Conservation (phyloP, 2,113 vertebrate genomes). For the Ceuthmochares aereus region DNA sequence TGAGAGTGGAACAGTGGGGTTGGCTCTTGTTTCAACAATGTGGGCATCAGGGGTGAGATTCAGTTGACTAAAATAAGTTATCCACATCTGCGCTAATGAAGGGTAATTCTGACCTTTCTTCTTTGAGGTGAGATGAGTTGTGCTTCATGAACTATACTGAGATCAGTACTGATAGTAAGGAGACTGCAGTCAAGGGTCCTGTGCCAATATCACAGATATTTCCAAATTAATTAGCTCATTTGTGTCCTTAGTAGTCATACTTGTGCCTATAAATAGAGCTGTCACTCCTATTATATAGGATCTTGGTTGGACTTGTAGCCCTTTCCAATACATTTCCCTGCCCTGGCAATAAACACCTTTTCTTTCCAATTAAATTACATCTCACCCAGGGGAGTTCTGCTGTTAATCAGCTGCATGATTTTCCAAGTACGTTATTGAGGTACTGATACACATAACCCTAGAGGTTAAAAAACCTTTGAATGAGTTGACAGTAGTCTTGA, state of each 20-base stretch:
- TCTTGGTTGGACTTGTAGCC: not conserved
- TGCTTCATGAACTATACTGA: not conserved
- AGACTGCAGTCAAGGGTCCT: not conserved
- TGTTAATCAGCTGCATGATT: not conserved
- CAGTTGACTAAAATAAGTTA: not conserved
- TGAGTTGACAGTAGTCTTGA: not conserved
- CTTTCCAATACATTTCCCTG: not conserved
- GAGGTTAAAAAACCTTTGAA: not conserved
- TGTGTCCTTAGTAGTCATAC: not conserved
- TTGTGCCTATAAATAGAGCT: not conserved
- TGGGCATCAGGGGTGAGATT: not conserved
- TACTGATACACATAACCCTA: not conserved
- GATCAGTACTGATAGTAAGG: not conserved
- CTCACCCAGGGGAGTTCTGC: not conserved
- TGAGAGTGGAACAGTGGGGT: not conserved
- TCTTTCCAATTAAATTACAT: not conserved
- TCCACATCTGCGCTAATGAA: not conserved
- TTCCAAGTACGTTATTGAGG: not conserved
- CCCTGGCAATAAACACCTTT: not conserved
- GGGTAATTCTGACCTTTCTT: not conserved
- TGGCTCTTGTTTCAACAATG: not conserved
- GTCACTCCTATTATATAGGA: not conserved
- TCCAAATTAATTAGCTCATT: not conserved
- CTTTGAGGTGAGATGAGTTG: accelerated
- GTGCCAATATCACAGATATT: not conserved